Conservation (phyloP, 2,797 vertebrate species). For the Melanotaenia boesemani region DNA sequence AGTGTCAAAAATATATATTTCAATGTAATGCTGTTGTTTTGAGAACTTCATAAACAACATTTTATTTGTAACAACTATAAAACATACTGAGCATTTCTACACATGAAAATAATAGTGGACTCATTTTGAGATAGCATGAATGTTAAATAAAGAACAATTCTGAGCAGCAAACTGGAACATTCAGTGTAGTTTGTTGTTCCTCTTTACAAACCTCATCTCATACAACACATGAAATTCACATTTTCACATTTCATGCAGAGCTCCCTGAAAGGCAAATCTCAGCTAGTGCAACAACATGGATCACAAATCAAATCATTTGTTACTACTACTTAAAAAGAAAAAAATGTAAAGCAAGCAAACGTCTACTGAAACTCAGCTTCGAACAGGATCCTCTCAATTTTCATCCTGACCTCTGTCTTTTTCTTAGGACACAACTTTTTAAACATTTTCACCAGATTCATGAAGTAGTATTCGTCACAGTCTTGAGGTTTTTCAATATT, state of each 20-base stretch:
- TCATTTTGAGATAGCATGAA: neutral
- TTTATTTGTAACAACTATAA: neutral
- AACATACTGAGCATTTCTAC: neutral
- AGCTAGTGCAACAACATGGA: neutral
- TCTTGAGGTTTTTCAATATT: conserved; percentile 45
- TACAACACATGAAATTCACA: neutral
- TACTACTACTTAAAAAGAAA: neutral
- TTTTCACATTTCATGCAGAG: neutral
- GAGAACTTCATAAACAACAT: neutral
- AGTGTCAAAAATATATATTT: neutral
- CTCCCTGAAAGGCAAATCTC: neutral
- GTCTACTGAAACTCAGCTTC: conserved; percentile 52
- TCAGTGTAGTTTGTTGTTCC: neutral
- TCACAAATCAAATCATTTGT: neutral
- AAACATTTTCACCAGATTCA: conserved; percentile 50
- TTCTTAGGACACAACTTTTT: conserved; percentile 52
- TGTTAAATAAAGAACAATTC: neutral
- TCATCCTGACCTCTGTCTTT: conserved; percentile 47
- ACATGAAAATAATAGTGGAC: neutral
- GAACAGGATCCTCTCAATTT: conserved; percentile 47
- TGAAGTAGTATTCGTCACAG: conserved; percentile 61
- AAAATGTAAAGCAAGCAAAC: too few relatives aligned
- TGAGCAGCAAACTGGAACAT: neutral
- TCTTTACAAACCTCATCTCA: neutral
- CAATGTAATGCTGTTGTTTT: too few relatives aligned